Percentiles rank a stretch among this genome's conserved stretches.
These are phyloP conservation scores for Lepus oiostolus DNA, from an alignment of 2,797 vertebrate species.

Conservation along the genomic window DNA sequence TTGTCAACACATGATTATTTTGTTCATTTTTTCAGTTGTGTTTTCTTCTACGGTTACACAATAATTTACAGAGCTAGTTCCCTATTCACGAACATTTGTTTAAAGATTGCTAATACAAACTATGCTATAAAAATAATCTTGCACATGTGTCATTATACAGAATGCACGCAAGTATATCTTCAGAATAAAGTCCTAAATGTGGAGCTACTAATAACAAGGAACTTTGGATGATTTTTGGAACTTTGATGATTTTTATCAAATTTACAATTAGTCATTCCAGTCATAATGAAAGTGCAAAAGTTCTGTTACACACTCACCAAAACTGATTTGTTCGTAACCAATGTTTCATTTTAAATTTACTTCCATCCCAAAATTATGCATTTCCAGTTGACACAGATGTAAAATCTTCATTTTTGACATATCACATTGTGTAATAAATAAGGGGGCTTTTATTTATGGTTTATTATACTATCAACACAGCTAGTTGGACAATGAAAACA, in stretches of 20 bases:
- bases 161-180: neutral
- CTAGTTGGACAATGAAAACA: slow-evolving; percentile 38
- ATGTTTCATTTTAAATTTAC: slow-evolving; percentile 1
- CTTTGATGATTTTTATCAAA: slow-evolving; percentile 32
- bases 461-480: neutral
- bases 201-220: slow-evolving; percentile 1
- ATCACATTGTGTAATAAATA: neutral
- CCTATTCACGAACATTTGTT: slow-evolving; percentile 25
- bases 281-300: slow-evolving; percentile 9
- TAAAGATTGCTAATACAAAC: neutral
- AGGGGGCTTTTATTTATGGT: neutral
- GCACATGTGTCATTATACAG: neutral
- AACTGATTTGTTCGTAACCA: neutral
- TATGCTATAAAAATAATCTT: neutral
- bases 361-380: slow-evolving; percentile 21
- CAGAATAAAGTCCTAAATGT: slow-evolving; percentile 2
- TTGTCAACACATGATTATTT: neutral
- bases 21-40: neutral
- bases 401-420: neutral
- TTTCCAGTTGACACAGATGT: slow-evolving; percentile 3
- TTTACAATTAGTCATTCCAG: neutral
- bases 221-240: neutral
- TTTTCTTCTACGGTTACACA: slow-evolving; percentile 21
- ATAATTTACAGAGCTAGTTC: neutral
- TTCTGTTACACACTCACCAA: neutral